These are phyloP conservation scores for Melanotaenia boesemani DNA, from an alignment of 2,797 vertebrate genomes.

Conservation along the genomic window DNA sequence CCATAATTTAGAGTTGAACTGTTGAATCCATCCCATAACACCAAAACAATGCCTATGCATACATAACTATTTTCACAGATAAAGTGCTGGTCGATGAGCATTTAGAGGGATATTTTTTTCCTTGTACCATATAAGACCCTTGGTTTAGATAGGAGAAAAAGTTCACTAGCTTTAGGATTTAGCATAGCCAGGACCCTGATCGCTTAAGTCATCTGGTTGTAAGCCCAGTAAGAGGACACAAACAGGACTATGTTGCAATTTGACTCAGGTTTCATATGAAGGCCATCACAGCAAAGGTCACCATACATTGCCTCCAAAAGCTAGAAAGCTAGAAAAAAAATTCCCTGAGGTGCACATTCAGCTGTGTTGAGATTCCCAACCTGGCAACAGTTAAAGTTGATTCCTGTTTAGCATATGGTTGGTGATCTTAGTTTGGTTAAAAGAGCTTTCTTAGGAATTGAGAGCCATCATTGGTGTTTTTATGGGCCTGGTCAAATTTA, in stretches of 20 bases:
- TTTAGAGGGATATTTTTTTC: constrained; percentile 71
- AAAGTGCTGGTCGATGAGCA: constrained; percentile 86
- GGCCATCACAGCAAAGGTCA: constrained; percentile 83
- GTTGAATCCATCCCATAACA: constrained; percentile 77
- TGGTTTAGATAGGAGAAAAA: constrained; percentile 62
- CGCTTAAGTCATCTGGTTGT: constrained; percentile 45
- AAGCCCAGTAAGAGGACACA: constrained; percentile 47
- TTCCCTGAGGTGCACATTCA: constrained; percentile 88
- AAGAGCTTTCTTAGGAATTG: constrained; percentile 77
- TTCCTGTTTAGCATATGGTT: constrained; percentile 65
- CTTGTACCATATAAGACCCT: constrained; percentile 81
- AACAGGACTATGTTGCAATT: constrained; percentile 66
- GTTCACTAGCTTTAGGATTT: constrained; percentile 71
- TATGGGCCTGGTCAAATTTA: constrained; percentile 64
- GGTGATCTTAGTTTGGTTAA: constrained; percentile 72
- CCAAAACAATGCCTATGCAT: constrained; percentile 78
- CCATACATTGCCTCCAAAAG: constrained; percentile 84
- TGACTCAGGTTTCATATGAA: constrained; percentile 71
- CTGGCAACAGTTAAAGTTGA: constrained; percentile 66
- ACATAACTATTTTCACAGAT: constrained; percentile 82
- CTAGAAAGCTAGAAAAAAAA: constrained; percentile 82
- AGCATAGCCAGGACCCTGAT: constrained; percentile 59
- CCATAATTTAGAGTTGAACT: constrained; percentile 76
- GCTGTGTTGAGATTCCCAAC: constrained; percentile 79
- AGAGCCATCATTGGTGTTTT: constrained; percentile 74